Conservation (phyloP, 2,888 invertebrate species). For the Clistopyga incitator region DNA sequence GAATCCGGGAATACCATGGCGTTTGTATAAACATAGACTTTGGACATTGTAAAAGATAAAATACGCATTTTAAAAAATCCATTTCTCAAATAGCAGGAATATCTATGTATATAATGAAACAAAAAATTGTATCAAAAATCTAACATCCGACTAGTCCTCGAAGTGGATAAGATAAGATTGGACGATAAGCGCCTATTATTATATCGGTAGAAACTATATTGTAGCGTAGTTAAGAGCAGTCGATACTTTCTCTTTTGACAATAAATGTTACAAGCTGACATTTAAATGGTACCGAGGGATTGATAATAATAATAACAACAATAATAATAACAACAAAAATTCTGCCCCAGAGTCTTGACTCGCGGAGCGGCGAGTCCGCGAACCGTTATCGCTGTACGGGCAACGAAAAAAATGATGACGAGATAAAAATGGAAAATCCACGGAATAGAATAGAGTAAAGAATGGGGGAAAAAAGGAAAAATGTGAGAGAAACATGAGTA, state of each 20-base stretch:
- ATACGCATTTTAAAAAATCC: no score
- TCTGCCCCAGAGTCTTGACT: background rate
- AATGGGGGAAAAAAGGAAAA: background rate
- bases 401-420: background rate
- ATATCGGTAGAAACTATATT: background rate
- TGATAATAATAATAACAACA: no score
- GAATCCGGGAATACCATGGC: background rate
- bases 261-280: constrained; percentile 12
- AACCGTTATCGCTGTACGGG: constrained; percentile 22
- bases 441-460: background rate
- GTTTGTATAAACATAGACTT: background rate
- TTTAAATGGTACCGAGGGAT: background rate
- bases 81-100: background rate
- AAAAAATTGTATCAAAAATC: background rate
- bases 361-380: background rate
- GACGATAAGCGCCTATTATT: background rate
- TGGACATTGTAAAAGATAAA: background rate
- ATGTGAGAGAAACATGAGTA: background rate
- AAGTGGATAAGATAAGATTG: background rate
- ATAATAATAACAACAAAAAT: constrained; percentile 27
- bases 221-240: background rate
- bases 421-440: constrained; percentile 29
- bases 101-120: no score
- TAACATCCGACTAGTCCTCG: background rate
- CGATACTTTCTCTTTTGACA: background rate